Evolutionary conservation across 2,888 invertebrate genomes (phyloP).

Genomic region (Drosophila gaucha): DNA sequence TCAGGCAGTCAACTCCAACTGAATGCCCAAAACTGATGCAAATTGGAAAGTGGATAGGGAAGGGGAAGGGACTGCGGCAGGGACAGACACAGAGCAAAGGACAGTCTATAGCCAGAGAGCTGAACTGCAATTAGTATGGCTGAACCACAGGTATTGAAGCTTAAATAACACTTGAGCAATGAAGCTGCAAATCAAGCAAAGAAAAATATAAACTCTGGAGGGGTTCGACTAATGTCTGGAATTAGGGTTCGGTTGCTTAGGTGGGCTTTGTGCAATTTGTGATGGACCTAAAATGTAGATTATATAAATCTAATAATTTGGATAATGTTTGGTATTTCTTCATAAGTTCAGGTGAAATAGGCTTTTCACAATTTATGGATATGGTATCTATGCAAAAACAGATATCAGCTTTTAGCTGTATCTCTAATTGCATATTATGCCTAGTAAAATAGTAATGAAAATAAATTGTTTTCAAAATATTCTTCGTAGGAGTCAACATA

Average conservation of each 20-base stretch:
- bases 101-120: constrained; percentile 18
- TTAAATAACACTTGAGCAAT: neutral
- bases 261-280: too few species aligned
- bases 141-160: neutral
- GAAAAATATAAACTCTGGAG: neutral
- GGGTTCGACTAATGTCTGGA: neutral
- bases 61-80: neutral
- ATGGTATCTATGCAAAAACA: neutral
- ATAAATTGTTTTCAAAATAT: too few species aligned
- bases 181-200: neutral
- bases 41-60: constrained; percentile 11
- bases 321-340: too few species aligned
- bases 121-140: constrained; percentile 33
- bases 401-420: too few species aligned
- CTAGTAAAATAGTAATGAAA: too few species aligned
- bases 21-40: constrained; percentile 21
- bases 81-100: neutral
- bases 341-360: neutral
- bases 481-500: too few species aligned
- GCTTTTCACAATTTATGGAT: too few species aligned
- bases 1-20: constrained; percentile 11
- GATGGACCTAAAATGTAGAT: too few species aligned
- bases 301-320: too few species aligned
- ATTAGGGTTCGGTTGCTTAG: neutral
- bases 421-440: too few species aligned